phyloP scores from a whole-genome alignment of 2,888 invertebrate species.

The Drosophila conformis region DNA sequence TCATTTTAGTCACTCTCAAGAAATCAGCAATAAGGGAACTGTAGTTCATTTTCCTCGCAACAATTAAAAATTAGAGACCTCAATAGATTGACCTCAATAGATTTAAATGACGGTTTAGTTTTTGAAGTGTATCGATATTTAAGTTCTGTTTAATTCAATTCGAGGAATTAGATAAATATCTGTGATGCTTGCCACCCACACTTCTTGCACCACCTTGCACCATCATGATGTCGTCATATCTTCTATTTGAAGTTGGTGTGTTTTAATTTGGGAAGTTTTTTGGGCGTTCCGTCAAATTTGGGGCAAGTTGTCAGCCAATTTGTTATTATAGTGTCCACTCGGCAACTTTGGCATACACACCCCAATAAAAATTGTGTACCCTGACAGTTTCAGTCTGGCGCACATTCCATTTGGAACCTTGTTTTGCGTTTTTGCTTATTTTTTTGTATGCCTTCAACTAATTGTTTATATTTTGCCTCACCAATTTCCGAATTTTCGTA shows the following conservation, averaged over 20 bases:
- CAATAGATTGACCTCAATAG: conserved; percentile 33
- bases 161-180: neutral
- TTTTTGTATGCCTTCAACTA: conserved; percentile 14
- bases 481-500: conserved; percentile 31
- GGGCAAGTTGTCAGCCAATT: conserved; percentile 22
- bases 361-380: conserved; percentile 33
- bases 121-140: neutral
- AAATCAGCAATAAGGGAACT: conserved; percentile 2
- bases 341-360: conserved; percentile 36
- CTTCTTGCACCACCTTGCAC: neutral
- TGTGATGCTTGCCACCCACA: conserved; percentile 6
- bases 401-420: conserved; percentile 19
- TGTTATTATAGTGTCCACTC: conserved; percentile 34
- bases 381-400: conserved; percentile 38
- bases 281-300: conserved; percentile 42
- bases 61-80: conserved; percentile 30
- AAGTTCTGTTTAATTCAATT: neutral
- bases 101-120: neutral
- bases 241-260: conserved; percentile 48
- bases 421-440: conserved; percentile 10
- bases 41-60: conserved; percentile 18
- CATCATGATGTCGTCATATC: conserved; percentile 45
- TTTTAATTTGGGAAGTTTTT: conserved; percentile 28
- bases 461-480: conserved; percentile 41
- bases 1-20: conserved; percentile 13